Percentiles rank a stretch among this genome's conserved stretches.
phyloP scores from a whole-genome alignment of 2,113 vertebrate genomes.

The Nycticorax nycticorax region DNA sequence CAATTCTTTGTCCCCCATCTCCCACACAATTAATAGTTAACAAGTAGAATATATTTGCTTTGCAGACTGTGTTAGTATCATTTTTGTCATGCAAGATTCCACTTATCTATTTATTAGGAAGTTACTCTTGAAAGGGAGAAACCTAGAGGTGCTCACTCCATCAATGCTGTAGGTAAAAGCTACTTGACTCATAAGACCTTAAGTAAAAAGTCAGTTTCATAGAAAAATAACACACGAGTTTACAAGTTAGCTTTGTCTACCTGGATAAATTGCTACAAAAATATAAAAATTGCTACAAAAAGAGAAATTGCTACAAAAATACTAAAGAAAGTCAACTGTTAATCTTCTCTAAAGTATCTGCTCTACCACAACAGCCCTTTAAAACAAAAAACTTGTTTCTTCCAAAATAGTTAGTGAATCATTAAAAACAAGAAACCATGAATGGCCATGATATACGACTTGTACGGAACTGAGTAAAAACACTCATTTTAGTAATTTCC shows the following conservation, averaged over 20 bases:
- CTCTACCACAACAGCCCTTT: background rate
- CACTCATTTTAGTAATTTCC: background rate
- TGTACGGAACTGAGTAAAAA: background rate
- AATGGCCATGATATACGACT: background rate
- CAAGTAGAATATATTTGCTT: background rate
- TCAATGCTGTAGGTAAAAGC: background rate
- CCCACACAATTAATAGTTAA: background rate
- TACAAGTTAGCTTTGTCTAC: background rate
- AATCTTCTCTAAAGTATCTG: background rate
- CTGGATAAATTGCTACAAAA: background rate
- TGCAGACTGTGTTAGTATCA: too few relatives aligned
- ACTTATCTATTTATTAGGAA: too few relatives aligned
- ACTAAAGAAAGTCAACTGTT: background rate
- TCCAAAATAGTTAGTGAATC: background rate
- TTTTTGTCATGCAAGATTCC: background rate
- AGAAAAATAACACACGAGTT: background rate
- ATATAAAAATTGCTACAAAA: background rate
- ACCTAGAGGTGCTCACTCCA: background rate
- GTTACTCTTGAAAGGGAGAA: background rate
- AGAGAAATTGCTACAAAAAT: background rate
- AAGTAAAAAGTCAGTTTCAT: background rate
- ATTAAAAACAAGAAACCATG: background rate
- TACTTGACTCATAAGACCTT: background rate
- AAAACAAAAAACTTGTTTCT: background rate
- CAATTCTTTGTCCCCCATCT: background rate